A percentile compares a stretch with the other conserved stretches of the same genome.
Conservation (phyloP, 2,113 vertebrate species). For the Uropsilus gracilis region DNA sequence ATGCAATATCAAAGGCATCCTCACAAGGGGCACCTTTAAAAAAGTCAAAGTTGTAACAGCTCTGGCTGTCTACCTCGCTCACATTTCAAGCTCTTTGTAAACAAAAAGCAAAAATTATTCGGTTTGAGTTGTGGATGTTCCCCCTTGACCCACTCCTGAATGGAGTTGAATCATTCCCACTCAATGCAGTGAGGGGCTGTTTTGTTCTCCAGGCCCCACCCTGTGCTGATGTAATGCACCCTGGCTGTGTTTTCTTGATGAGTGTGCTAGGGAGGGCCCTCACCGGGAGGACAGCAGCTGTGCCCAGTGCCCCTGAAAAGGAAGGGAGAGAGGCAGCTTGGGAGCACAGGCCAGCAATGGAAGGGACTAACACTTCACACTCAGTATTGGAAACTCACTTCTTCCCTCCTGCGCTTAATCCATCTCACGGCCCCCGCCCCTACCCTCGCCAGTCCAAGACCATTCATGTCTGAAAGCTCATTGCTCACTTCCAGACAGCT, state of each 20-base stretch:
- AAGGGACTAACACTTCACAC: not conserved
- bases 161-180: slow-evolving; percentile 72
- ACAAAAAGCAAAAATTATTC: slow-evolving; percentile 73
- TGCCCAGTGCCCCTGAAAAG: not conserved
- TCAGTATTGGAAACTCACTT: not conserved
- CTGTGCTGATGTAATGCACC: slow-evolving; percentile 84
- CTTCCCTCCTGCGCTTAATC: not conserved
- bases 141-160: slow-evolving; percentile 68
- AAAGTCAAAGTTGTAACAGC: slow-evolving; percentile 73
- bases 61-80: slow-evolving; percentile 69
- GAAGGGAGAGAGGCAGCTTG: not conserved
- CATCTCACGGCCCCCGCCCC: not conserved
- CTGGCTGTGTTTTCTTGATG: slow-evolving; percentile 80
- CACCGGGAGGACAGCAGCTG: slow-evolving; percentile 58
- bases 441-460: not conserved
- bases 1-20: slow-evolving; percentile 68
- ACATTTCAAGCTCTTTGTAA: slow-evolving; percentile 85
- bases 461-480: slow-evolving; percentile 16
- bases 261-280: slow-evolving; percentile 69
- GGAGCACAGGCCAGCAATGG: not conserved
- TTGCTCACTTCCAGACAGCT: slow-evolving; percentile 37
- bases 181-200: slow-evolving; percentile 71
- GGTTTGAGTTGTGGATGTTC: slow-evolving; percentile 36
- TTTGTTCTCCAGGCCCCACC: slow-evolving; percentile 82
- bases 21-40: slow-evolving; percentile 70